These are phyloP conservation scores for Collichthys lucidus DNA, from an alignment of 2,113 vertebrate species.

Conservation along the genomic window DNA sequence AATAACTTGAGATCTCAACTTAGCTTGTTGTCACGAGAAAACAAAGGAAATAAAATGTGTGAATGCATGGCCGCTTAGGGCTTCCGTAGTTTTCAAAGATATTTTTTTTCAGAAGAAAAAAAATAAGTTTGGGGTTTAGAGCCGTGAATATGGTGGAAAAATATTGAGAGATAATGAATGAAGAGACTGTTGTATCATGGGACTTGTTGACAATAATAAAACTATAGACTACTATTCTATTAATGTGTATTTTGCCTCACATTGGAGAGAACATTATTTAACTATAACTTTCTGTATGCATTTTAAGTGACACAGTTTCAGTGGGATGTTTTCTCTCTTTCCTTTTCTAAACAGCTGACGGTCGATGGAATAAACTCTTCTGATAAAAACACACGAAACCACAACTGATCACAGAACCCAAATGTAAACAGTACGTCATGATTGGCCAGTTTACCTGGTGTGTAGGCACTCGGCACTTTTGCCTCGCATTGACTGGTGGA, in stretches of 20 bases:
- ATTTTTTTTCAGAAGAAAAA: not conserved
- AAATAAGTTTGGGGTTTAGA: not conserved
- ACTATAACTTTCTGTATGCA: not conserved
- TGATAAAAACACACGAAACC: not conserved
- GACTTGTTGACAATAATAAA: conserved; percentile 8
- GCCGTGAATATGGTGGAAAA: not conserved
- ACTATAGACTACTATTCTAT: not conserved
- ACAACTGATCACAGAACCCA: conserved; percentile 28
- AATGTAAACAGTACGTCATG: conserved; percentile 24
- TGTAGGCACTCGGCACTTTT: conserved; percentile 98
- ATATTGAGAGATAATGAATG: not conserved
- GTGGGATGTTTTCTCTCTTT: not conserved
- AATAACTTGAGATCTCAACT: too few relatives aligned
- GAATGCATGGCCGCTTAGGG: too few relatives aligned
- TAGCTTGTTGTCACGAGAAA: too few relatives aligned
- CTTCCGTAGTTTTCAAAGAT: not conserved
- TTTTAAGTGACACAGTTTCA: not conserved
- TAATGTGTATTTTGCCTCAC: not conserved
- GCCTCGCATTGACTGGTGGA: conserved; percentile 97
- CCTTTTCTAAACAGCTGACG: not conserved
- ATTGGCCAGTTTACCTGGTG: conserved; percentile 92
- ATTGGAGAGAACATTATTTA: not conserved
- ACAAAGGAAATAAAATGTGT: too few relatives aligned
- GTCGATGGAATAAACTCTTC: not conserved
- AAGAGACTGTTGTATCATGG: not conserved